phyloP scores from a whole-genome alignment of 2,888 invertebrate genomes.

The Pantelozetes paolii region DNA sequence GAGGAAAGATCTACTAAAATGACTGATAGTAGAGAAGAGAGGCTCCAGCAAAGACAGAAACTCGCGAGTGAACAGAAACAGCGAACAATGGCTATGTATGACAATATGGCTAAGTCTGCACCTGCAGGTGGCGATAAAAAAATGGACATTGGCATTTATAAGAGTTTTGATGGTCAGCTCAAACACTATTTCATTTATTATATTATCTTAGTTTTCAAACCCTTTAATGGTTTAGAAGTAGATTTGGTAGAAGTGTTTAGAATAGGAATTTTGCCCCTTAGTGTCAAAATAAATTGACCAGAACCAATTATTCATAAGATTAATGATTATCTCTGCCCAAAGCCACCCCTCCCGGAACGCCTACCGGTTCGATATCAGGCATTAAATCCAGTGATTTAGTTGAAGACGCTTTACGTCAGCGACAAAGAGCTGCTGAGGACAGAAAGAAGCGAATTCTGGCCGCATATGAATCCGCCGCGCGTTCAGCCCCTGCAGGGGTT shows the following conservation, averaged over 20 bases:
- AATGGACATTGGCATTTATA: slow-evolving; percentile 48
- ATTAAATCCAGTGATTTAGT: slow-evolving; percentile 47
- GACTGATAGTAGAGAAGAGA: slow-evolving; percentile 48
- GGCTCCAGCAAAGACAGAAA: slow-evolving; percentile 48
- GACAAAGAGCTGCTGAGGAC: slow-evolving; percentile 47
- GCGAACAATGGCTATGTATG: slow-evolving; percentile 52
- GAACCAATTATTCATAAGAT: too few relatives aligned
- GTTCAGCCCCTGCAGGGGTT: slow-evolving; percentile 48
- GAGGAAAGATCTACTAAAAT: slow-evolving; percentile 47
- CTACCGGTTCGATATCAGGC: slow-evolving; percentile 26
- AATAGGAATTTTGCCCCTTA: too few relatives aligned
- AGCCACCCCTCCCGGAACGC: slow-evolving; percentile 40
- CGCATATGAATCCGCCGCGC: slow-evolving; percentile 49
- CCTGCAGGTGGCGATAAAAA: slow-evolving; percentile 48
- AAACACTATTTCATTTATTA: neutral
- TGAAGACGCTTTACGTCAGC: slow-evolving; percentile 48
- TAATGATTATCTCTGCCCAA: too few relatives aligned
- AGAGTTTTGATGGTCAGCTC: slow-evolving; percentile 41
- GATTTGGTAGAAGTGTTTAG: too few relatives aligned
- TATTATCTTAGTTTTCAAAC: too few relatives aligned
- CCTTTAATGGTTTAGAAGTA: too few relatives aligned
- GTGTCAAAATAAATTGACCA: too few relatives aligned
- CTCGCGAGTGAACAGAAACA: slow-evolving; percentile 53
- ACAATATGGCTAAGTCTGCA: slow-evolving; percentile 51
- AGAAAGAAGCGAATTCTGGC: slow-evolving; percentile 48